phyloP scores from a whole-genome alignment of 2,113 vertebrate genomes.

The Oenanthe oenanthe region DNA sequence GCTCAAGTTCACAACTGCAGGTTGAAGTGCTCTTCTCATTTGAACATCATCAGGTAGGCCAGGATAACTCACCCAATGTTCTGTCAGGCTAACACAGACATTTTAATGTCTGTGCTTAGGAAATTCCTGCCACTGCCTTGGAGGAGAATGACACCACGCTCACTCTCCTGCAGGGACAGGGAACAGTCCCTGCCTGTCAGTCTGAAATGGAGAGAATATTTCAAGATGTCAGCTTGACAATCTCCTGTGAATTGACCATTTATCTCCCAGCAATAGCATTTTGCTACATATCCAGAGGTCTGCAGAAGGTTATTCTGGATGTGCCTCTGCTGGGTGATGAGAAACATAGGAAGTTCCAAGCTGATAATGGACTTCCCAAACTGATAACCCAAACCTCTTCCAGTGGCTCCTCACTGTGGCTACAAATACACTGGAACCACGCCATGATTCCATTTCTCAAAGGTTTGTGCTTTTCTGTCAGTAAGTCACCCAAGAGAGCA shows the following conservation, averaged over 20 bases:
- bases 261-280: background rate
- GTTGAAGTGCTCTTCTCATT: background rate
- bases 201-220: background rate
- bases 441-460: background rate
- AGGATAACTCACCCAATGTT: background rate
- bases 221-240: background rate
- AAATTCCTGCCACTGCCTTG: background rate
- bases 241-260: background rate
- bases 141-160: background rate
- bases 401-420: background rate
- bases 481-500: background rate
- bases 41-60: background rate
- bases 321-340: background rate
- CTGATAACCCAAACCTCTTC: background rate
- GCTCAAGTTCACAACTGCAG: background rate
- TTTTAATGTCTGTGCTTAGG: background rate
- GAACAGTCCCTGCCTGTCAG: background rate
- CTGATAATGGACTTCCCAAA: background rate
- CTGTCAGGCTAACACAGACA: background rate
- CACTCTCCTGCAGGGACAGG: background rate
- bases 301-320: background rate
- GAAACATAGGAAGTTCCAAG: background rate
- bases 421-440: background rate
- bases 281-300: background rate
- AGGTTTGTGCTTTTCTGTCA: background rate